phyloP scores from a whole-genome alignment of 2,888 invertebrate genomes.

The Phengaris alcon region DNA sequence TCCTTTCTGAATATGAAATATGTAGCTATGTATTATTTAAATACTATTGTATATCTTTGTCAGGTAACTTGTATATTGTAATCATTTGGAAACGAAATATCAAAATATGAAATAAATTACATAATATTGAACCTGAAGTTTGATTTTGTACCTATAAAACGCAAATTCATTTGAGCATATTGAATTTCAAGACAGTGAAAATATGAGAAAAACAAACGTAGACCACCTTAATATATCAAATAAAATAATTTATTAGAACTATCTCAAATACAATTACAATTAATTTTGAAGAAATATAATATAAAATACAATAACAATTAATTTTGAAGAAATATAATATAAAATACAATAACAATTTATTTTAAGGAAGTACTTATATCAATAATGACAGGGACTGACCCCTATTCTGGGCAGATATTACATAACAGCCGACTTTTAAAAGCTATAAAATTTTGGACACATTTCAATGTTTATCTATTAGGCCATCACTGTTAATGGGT shows the following conservation, averaged over 20 bases:
- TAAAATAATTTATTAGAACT: too few species aligned
- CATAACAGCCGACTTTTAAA: not conserved
- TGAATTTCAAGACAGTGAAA: not conserved
- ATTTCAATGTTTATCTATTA: conserved; percentile 30
- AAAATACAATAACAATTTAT: too few species aligned
- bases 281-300: too few species aligned
- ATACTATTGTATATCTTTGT: conserved; percentile 56
- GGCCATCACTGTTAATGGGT: conserved; percentile 31
- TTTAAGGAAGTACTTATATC: too few species aligned
- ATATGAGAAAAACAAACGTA: too few species aligned
- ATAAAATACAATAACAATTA: too few species aligned
- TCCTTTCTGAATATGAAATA: conserved; percentile 58
- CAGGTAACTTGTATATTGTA: conserved; percentile 72
- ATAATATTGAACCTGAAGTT: conserved; percentile 46
- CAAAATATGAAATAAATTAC: conserved; percentile 68
- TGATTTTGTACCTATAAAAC: conserved; percentile 41
- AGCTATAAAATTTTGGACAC: conserved; percentile 1
- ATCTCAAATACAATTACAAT: too few species aligned
- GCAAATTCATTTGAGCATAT: not conserved
- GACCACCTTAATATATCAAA: too few species aligned
- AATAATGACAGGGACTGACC: too few species aligned
- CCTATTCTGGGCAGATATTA: not conserved
- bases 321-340: too few species aligned
- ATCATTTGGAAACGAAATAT: conserved; percentile 69
- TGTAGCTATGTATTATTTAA: conserved; percentile 64